A percentile compares a stretch with the other conserved stretches of the same genome.
phyloP scores from a whole-genome alignment of 1,140 invertebrate genomes.

The Helicoverpa zea region DNA sequence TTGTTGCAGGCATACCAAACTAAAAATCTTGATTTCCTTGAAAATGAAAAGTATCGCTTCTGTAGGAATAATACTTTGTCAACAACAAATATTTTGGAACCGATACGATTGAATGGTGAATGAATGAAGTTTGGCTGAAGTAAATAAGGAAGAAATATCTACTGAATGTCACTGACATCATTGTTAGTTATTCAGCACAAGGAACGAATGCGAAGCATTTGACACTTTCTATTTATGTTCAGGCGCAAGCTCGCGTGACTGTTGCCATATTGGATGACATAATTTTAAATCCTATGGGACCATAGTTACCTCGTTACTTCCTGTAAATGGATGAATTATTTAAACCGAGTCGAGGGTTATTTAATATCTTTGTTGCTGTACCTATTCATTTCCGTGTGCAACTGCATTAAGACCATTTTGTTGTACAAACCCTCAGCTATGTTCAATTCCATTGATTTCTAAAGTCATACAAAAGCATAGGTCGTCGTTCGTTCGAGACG shows the following conservation, averaged over 20 bases:
- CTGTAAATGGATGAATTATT: slow-evolving; percentile 23
- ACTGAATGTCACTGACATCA: slow-evolving; percentile 56
- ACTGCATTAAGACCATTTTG: not conserved
- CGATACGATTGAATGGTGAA: not conserved
- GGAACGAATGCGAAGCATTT: slow-evolving; percentile 70
- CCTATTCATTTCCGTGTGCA: not conserved
- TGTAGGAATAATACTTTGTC: slow-evolving; percentile 18
- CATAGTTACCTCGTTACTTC: slow-evolving; percentile 38
- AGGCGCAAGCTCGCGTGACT: slow-evolving; percentile 59
- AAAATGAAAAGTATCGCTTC: not conserved
- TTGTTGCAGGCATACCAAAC: not conserved
- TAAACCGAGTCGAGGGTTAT: slow-evolving; percentile 8
- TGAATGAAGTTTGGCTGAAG: not conserved
- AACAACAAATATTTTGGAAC: not conserved
- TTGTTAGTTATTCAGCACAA: slow-evolving; percentile 68
- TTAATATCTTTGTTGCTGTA: not conserved
- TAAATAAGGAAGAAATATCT: slow-evolving; percentile 54
- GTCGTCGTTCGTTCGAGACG: slow-evolving; percentile 62
- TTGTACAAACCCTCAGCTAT: not conserved
- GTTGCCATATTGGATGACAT: slow-evolving; percentile 61
- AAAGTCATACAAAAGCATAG: slow-evolving; percentile 34
- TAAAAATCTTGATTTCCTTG: slow-evolving; percentile 44
- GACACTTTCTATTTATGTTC: slow-evolving; percentile 80
- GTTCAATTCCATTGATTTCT: not conserved
- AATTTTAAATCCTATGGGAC: slow-evolving; percentile 58